phyloP scores from a whole-genome alignment of 1,140 invertebrate species.

The Euwallacea similis region DNA sequence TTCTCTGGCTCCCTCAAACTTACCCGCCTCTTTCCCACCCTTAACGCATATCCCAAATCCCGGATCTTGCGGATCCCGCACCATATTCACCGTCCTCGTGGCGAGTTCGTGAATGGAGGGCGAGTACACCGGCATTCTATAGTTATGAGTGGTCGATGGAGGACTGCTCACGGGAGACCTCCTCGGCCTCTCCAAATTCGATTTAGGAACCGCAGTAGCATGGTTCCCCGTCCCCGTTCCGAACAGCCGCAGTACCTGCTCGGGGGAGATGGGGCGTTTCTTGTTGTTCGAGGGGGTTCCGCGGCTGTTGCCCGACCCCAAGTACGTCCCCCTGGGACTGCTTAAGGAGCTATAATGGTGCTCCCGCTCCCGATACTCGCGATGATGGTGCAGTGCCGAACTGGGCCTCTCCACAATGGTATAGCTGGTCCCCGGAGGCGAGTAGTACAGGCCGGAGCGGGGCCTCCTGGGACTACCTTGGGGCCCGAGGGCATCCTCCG shows the following conservation, averaged over 20 bases:
- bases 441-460: conserved; percentile 67
- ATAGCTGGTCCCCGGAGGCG: conserved; percentile 75
- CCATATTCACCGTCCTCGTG: conserved; percentile 82
- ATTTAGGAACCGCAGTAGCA: conserved; percentile 31
- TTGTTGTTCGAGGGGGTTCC: conserved; percentile 58
- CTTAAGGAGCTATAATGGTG: conserved; percentile 55
- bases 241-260: conserved; percentile 72
- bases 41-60: conserved; percentile 89
- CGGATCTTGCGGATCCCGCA: conserved; percentile 74
- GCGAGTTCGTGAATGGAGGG: conserved; percentile 67
- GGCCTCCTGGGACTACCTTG: conserved; percentile 50
- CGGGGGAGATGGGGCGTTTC: conserved; percentile 73
- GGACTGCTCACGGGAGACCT: conserved; percentile 74
- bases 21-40: conserved; percentile 83
- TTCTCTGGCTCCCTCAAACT: background rate
- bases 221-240: conserved; percentile 59
- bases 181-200: conserved; percentile 54
- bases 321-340: conserved; percentile 60
- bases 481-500: conserved; percentile 54
- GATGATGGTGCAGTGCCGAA: conserved; percentile 69
- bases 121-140: conserved; percentile 42
- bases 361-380: conserved; percentile 51
- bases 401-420: conserved; percentile 81
- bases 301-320: conserved; percentile 56
- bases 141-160: conserved; percentile 66